These are phyloP conservation scores for Otolemur garnettii DNA, from an alignment of 2,113 vertebrate genomes.

Conservation along the genomic window DNA sequence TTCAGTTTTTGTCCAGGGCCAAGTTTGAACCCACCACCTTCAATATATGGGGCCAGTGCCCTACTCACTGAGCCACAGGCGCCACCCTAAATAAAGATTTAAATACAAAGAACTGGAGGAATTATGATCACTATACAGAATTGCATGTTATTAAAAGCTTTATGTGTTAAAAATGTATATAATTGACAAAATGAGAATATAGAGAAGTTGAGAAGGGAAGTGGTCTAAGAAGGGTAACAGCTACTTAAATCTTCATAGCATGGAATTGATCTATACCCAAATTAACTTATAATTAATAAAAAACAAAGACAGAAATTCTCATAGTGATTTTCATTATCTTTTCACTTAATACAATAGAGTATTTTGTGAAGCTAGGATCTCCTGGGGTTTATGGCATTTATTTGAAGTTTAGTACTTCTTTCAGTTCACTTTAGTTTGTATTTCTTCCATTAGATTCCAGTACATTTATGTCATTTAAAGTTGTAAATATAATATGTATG, in stretches of 20 bases:
- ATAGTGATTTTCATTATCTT: conserved; percentile 2
- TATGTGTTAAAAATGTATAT: not conserved
- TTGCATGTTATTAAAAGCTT: not conserved
- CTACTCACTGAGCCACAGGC: no score
- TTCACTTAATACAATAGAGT: not conserved
- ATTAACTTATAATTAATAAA: conserved; percentile 19
- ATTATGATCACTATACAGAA: not conserved
- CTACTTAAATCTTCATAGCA: not conserved
- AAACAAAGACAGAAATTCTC: not conserved
- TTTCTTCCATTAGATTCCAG: conserved; percentile 37
- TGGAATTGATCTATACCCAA: not conserved
- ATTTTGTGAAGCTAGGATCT: conserved; percentile 13
- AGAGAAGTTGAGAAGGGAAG: not conserved
- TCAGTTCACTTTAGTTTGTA: not conserved
- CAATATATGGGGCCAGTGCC: no score
- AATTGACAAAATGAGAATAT: conserved; percentile 46
- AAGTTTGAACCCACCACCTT: no score
- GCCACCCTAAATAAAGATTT: no score
- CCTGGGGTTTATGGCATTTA: not conserved
- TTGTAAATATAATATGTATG: not conserved
- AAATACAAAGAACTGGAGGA: not conserved
- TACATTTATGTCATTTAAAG: conserved; percentile 25
- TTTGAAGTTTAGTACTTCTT: conserved; percentile 39
- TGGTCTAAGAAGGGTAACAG: not conserved
- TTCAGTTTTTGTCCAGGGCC: no score